Percentiles rank a stretch among this genome's conserved stretches.
Evolutionary conservation across 2,797 vertebrate species (phyloP).

Genomic region (Crenichthys baileyi): DNA sequence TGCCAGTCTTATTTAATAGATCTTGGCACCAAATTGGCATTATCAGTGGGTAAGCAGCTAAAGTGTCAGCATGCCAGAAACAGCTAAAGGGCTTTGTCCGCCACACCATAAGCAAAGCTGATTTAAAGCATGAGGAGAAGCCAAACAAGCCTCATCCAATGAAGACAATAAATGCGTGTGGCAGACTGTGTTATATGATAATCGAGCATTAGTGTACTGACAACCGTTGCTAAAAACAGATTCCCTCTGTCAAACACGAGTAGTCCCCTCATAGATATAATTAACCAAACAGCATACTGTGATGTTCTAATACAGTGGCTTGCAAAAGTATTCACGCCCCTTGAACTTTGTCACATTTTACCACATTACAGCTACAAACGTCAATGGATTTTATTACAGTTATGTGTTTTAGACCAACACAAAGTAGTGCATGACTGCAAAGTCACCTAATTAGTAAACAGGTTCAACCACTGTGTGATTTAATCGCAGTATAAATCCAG

Average conservation of each 20-base stretch:
- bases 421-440: not conserved
- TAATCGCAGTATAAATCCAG: not conserved
- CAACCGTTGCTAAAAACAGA: conserved; percentile 62
- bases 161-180: conserved; percentile 73
- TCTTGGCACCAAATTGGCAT: conserved; percentile 79
- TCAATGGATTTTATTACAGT: not conserved
- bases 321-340: not conserved
- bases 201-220: conserved; percentile 72
- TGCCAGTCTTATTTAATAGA: conserved; percentile 77
- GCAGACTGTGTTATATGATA: conserved; percentile 72
- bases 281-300: conserved; percentile 42
- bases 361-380: not conserved
- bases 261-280: conserved; percentile 36
- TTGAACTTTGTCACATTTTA: not conserved
- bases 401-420: not conserved
- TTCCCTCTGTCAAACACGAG: conserved; percentile 32
- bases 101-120: conserved; percentile 75
- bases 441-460: not conserved
- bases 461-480: not conserved
- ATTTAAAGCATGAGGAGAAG: conserved; percentile 74
- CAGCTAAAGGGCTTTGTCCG: conserved; percentile 76
- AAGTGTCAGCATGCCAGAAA: conserved; percentile 66
- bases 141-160: conserved; percentile 72
- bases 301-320: conserved; percentile 12
- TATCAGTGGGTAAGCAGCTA: conserved; percentile 76